phyloP scores from a whole-genome alignment of 2,888 invertebrate species.

The Smittia sp. region DNA sequence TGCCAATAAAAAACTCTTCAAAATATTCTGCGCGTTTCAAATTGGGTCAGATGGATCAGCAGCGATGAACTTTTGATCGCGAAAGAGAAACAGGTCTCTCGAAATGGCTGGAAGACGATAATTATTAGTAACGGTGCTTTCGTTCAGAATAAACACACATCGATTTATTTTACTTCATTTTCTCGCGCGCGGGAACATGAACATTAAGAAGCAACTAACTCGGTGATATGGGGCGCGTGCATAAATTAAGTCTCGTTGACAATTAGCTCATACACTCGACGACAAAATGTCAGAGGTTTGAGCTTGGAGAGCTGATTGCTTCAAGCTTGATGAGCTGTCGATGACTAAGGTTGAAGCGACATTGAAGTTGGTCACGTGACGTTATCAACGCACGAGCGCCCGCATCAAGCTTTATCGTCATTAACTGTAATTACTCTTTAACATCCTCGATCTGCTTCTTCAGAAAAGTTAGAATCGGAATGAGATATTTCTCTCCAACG shows the following conservation, averaged over 20 bases:
- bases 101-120: not conserved
- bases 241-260: too few relatives aligned
- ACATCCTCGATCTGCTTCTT: constrained; percentile 11
- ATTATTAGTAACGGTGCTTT: not conserved
- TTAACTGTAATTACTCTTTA: not conserved
- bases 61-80: not conserved
- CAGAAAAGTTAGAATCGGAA: constrained; percentile 8
- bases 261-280: too few relatives aligned
- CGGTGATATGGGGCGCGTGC: not conserved
- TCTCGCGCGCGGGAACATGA: not conserved
- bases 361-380: too few relatives aligned
- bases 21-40: not conserved
- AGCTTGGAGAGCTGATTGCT: too few relatives aligned
- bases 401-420: too few relatives aligned
- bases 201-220: not conserved
- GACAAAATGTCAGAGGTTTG: too few relatives aligned
- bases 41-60: not conserved
- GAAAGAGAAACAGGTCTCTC: not conserved
- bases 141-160: not conserved
- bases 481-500: constrained; percentile 15
- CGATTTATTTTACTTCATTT: not conserved
- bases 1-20: not conserved
- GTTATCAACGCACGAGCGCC: too few relatives aligned
- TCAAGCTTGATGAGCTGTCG: too few relatives aligned
- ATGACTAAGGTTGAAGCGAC: too few relatives aligned